Evolutionary conservation across 35 echinoderm and acorn worm species (phyloP), one percentile per base, ranked within the genome.

Genomic region (Holothuria glaberrima): DNA sequence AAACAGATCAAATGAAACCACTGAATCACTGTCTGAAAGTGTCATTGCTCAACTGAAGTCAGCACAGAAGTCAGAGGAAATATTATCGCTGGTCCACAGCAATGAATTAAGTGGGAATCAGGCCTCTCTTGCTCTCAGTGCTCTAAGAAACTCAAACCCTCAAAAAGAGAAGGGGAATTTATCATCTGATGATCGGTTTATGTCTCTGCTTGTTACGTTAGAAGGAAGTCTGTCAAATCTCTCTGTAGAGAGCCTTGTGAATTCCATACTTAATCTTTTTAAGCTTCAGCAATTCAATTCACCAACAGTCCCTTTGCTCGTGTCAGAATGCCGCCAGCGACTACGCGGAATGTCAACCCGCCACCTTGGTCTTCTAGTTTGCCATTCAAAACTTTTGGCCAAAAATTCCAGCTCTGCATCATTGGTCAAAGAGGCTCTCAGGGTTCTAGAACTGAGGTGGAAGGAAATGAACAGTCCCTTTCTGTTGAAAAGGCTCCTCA

Each of bases 401-500:
- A 33, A 38, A n/a, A 32, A 87, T 48, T 12, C 9, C 17, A 19
- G 26, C 22, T 35, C 85, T 68, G 52, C 52, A 18, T 31, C 34
- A 50, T 78, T 91, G 25, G 80, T 70, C 25, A 67, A 58, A n/a
- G 91, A 92, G 54, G 85, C 83, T 28, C 59, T 86, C 0, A 30
- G 91, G 41, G 83, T 92, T 31, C 70, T 92, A 28, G 82, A 92
- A 31, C 68, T 92, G 6, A 52, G 90, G 17, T 92, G 90, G 90
- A 72, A 74, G 46, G 90, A 92, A 31, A 75, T 92, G 20, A 69
- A 92, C 50, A 92, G 62, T 50, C 91, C 91, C 25, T 82, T 59
- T 26, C 38, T 88, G 17, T 67, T 92, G 3, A 86, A 86, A 34
- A 67, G 69, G 17, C 82, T 92, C 34, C 71, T 92, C 45, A 86